Conservation (phyloP, 2,888 invertebrate species). For the Platycnemis pennipes region DNA sequence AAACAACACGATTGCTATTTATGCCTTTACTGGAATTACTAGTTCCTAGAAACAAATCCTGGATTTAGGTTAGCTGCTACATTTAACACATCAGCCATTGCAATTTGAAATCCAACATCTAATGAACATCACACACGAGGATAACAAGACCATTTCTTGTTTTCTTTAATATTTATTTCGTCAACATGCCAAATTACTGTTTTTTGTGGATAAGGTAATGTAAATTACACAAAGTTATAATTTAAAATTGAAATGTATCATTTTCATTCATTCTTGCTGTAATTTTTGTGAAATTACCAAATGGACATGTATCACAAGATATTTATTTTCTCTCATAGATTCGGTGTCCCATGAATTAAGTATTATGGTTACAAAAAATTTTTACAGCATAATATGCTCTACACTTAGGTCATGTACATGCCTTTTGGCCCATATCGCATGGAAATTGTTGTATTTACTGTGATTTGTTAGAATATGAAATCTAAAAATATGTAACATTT, state of each 20-base stretch:
- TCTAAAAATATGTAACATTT: neutral
- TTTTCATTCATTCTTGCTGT: neutral
- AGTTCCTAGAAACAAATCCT: neutral
- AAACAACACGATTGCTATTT: constrained; percentile 45
- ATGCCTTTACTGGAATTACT: neutral
- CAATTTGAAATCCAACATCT: constrained; percentile 1
- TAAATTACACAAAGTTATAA: neutral
- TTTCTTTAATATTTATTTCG: neutral
- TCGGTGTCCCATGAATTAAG: neutral
- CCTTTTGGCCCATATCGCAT: neutral
- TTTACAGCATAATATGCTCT: neutral
- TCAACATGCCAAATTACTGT: neutral
- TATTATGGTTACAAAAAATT: neutral
- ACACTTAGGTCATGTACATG: neutral
- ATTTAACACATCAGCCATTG: neutral
- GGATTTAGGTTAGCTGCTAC: neutral
- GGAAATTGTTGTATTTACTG: neutral
- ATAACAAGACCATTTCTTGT: constrained; percentile 24
- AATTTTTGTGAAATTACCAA: neutral
- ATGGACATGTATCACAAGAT: neutral
- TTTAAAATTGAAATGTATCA: neutral
- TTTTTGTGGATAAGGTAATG: neutral
- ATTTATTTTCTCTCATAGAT: neutral
- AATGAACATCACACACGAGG: constrained; percentile 33
- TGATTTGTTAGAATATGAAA: neutral